Evolutionary conservation across 2,797 vertebrate species (phyloP).

Genomic region (Poecilia gillii): DNA sequence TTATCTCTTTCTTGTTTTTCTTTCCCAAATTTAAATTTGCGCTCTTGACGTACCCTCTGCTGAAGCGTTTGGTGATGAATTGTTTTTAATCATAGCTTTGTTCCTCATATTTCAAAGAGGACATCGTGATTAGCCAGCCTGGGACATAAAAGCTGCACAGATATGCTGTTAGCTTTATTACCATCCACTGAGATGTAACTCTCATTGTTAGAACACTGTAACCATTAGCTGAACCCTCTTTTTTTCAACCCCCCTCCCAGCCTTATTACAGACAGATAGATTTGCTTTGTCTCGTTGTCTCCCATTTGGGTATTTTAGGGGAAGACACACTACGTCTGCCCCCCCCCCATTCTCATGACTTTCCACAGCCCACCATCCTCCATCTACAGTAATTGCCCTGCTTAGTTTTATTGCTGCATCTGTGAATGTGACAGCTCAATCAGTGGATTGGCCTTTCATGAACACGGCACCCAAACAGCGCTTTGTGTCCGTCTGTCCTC

Average conservation of each 20-base stretch:
- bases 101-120: conserved; percentile 19
- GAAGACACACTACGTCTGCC: conserved; percentile 53
- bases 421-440: conserved; percentile 77
- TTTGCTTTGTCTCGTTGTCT: conserved; percentile 71
- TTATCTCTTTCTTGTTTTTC: neutral
- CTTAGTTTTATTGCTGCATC: conserved; percentile 79
- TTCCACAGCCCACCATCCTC: conserved; percentile 47
- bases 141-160: conserved; percentile 14
- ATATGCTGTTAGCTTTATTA: conserved; percentile 48
- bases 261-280: conserved; percentile 52
- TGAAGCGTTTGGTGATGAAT: conserved; percentile 19
- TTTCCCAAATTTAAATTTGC: conserved; percentile 6
- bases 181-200: conserved; percentile 29
- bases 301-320: conserved; percentile 59
- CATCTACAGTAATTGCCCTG: conserved; percentile 78
- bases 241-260: neutral
- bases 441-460: conserved; percentile 71
- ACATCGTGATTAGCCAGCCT: conserved; percentile 5
- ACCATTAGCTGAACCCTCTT: conserved; percentile 29
- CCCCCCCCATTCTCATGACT: conserved; percentile 21
- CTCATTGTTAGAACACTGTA: conserved; percentile 40
- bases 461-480: conserved; percentile 71
- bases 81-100: conserved; percentile 19
- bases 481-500: conserved; percentile 73
- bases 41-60: conserved; percentile 20